Base-by-base conservation (phyloP, 2,113 vertebrate species). In the Rhinopomastus cyanomelas region DNA sequence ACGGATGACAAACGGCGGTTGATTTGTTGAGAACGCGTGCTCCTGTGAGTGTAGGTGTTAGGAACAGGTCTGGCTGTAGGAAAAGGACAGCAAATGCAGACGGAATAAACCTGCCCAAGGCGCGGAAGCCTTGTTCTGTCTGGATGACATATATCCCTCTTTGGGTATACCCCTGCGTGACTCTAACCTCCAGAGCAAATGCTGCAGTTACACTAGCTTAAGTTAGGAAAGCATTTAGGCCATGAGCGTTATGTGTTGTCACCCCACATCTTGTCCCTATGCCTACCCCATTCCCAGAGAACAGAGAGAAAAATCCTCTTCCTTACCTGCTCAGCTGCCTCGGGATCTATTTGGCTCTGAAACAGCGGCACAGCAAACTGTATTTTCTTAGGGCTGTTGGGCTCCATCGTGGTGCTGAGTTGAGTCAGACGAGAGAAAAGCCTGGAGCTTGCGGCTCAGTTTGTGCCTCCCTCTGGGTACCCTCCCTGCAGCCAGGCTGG, bases 311-410 rank as follows among this genome's bases (percentile, higher is more conserved):
- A 86, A 68, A 46, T 74, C 13, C 0, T 66, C 42, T 37, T 37
- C 21, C 98, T 98, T 98, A 99, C 99, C 97, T 99, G 98, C 93
- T 99, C 99, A 25, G 98, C 98, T 36, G 99, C 99, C 95, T 99
- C 98, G 0, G 99, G 98, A 92, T 99, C 98, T 95, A 99, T 97
- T 84, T 98, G 98, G 89, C 98, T 98, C 97, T 99, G 98, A 87
- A 99, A 98, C 16, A 98, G 97, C 39, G 99, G 99, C n/a, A 98
- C 98, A 20, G 98, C 98, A 92, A 99, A 99, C 75, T 99, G 99
- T 97, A 99, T 99, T 97, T 99, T 99, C 97, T 99, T 99, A 34
- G 99, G 99, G 96, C 99, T 99, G 97, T 98, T 98, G 94, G 99
- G 98, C 96, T 99, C 98, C 98, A 99, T 99, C n/a, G 72, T 34